Conservation (phyloP, 2,113 vertebrate species). For the Alexandromys fortis region DNA sequence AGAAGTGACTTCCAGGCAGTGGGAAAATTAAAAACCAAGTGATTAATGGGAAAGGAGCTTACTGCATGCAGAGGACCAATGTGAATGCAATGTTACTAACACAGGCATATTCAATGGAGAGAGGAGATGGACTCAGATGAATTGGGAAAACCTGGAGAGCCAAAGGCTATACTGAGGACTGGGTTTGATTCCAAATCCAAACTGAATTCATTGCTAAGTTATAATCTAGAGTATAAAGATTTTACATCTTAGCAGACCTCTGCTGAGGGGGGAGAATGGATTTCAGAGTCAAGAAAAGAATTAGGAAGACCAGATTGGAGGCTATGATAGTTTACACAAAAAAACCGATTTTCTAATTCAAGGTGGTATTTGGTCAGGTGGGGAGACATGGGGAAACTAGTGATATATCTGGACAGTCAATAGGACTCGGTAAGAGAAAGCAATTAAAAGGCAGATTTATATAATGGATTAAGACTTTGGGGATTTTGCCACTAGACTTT, state of each 20-base stretch:
- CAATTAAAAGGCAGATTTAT: constrained; percentile 27
- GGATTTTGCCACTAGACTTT: not conserved
- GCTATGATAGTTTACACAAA: not conserved
- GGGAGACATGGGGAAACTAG: not conserved
- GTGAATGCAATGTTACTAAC: not conserved
- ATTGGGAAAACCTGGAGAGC: accelerated
- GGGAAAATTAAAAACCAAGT: not conserved
- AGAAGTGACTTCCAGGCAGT: not conserved
- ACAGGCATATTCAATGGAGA: not conserved
- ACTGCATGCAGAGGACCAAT: not conserved
- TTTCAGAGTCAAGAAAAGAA: not conserved
- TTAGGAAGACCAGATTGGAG: not conserved
- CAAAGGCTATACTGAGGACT: not conserved
- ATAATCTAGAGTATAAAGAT: not conserved
- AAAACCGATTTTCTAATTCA: constrained; percentile 21
- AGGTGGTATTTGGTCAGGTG: not conserved
- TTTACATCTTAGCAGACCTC: constrained; percentile 2
- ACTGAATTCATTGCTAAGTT: not conserved
- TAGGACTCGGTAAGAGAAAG: not conserved
- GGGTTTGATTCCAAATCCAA: constrained; percentile 32
- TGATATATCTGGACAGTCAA: not conserved
- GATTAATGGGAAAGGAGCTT: not conserved
- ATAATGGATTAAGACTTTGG: not conserved
- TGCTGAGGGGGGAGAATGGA: constrained; percentile 4
- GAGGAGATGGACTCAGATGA: not conserved